Conservation (phyloP, 2,888 invertebrate species). For the Augiades crinisus region DNA sequence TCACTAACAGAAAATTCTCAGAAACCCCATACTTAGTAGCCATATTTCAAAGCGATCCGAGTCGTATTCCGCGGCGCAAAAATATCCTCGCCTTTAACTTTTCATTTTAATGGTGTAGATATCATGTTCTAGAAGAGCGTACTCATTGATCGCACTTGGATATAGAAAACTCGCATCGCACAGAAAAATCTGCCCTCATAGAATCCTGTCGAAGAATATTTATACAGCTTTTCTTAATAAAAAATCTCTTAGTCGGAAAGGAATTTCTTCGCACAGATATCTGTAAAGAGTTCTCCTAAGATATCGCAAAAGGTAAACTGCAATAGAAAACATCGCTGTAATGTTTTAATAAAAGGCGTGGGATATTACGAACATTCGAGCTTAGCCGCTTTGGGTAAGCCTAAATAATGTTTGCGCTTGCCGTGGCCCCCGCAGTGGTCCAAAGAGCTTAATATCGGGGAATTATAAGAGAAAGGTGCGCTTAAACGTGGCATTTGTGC, state of each 20-base stretch:
- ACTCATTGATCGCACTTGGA: conserved; percentile 10
- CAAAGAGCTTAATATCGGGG: conserved; percentile 12
- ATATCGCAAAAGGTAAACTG: conserved; percentile 5
- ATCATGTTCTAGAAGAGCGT: conserved; percentile 6
- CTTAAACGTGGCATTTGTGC: not conserved
- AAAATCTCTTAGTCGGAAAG: conserved; percentile 12
- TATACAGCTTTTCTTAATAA: conserved; percentile 13
- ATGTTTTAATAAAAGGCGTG: conserved; percentile 20
- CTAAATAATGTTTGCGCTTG: conserved; percentile 21
- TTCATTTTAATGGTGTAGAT: conserved; percentile 20
- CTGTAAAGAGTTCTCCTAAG: not conserved
- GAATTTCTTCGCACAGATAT: not conserved
- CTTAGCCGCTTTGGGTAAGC: conserved; percentile 21
- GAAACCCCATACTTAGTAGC: conserved; percentile 32
- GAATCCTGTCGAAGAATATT: conserved; percentile 11
- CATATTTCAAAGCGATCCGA: conserved; percentile 14
- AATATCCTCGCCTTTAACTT: conserved; percentile 12
- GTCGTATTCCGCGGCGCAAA: conserved; percentile 15
- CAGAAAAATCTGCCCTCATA: conserved; percentile 2
- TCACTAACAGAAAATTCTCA: conserved; percentile 45
- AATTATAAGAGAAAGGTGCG: conserved; percentile 9
- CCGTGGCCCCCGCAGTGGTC: conserved; percentile 7
- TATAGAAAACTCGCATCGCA: conserved; percentile 2
- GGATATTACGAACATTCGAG: conserved; percentile 12
- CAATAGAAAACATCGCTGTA: not conserved